These are phyloP conservation scores for Aphaenogaster floridana DNA, from an alignment of 1,140 invertebrate species.

Conservation along the genomic window DNA sequence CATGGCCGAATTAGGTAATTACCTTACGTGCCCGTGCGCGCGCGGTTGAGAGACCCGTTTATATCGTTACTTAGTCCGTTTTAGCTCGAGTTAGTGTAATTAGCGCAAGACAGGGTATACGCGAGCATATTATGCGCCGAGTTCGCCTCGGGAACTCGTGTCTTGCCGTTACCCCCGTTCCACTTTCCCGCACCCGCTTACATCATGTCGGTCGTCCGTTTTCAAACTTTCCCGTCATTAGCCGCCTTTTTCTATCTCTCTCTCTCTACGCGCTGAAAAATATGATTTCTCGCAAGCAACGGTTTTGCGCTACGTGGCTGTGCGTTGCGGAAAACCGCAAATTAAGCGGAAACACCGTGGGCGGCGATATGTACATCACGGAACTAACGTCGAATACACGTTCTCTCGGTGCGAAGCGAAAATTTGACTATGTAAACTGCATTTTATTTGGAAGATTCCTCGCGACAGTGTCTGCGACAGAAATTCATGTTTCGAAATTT, in stretches of 20 bases:
- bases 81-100: conserved; percentile 76
- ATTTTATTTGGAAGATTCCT: neutral
- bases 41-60: conserved; percentile 59
- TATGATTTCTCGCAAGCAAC: conserved; percentile 29
- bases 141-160: conserved; percentile 56
- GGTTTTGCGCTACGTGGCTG: neutral
- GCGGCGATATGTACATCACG: neutral
- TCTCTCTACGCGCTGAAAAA: conserved; percentile 26
- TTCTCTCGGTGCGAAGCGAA: neutral
- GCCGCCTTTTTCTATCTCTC: neutral
- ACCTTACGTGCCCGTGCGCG: conserved; percentile 49
- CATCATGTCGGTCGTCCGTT: conserved; percentile 50
- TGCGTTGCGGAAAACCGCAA: conserved; percentile 5
- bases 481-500: neutral
- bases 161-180: conserved; percentile 49
- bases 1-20: conserved; percentile 80
- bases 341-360: neutral
- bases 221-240: conserved; percentile 34
- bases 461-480: neutral
- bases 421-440: neutral
- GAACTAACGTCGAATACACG: neutral
- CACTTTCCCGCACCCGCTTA: conserved; percentile 57
- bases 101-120: conserved; percentile 67
- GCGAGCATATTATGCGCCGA: conserved; percentile 55
- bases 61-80: conserved; percentile 76